Base-by-base conservation (phyloP, 2,113 vertebrate species). In the Apistogramma diplotaenia region DNA sequence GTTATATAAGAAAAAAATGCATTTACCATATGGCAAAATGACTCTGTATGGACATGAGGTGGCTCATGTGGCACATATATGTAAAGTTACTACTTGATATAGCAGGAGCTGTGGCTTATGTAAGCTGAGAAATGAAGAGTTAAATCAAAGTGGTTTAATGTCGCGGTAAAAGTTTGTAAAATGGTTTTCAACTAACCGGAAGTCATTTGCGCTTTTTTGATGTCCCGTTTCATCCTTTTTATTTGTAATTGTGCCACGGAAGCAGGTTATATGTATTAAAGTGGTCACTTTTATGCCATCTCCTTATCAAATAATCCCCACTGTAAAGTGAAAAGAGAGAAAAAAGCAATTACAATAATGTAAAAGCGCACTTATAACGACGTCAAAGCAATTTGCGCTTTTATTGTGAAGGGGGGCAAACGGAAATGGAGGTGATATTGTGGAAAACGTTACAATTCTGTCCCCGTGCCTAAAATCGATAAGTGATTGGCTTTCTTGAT, bases 401-500 rank as follows among this genome's bases (percentile, higher is more conserved):
- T 93, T 93, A 91, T 87, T 92, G 2, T 93, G 93, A 89, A 93
- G 58, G 72, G 0, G 1, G 5, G 1, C 0, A 43, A 71, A 2
- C 86, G 91, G 92, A 91, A 89, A 33, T 75, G 5, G 2, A 1
- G 0, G 15, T 31, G 16, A 16, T 16, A 55, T 7, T 21, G 1
- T 6, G 0, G 73, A 25, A 10, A 80, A 46, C 83, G 72, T 87
- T 16, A 84, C 91, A 75, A n/a, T 78, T 70, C 46, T 81, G 43
- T 56, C 54, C 23, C 31, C 33, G 67, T 13, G 56, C 40, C 29
- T 61, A 83, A 89, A 93, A 94, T 94, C 91, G 91, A 94, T 94
- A 90, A 89, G 87, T 92, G 91, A 94, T 94, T 89, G 89, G 87
- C 74, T 91, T 92, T 89, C 43, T 81, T 87, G 53, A 85, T 89